Evolutionary conservation across 2,888 invertebrate species (phyloP).

Genomic region (Marronus borbonicus): DNA sequence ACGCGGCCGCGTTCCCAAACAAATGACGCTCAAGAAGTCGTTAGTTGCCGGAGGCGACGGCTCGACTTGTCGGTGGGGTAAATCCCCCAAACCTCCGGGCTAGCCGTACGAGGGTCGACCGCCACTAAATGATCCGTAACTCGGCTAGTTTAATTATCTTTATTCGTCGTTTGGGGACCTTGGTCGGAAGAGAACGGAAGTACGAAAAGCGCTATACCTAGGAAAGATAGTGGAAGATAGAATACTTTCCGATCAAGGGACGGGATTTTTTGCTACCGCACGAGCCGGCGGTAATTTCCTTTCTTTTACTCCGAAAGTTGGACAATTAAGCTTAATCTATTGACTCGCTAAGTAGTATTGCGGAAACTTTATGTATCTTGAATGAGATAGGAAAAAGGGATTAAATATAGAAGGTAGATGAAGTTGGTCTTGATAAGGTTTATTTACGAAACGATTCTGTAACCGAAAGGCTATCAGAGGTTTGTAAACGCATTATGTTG

Average conservation of each 20-base stretch:
- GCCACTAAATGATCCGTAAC: slow-evolving; percentile 49
- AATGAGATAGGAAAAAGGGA: background rate
- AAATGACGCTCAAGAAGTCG: slow-evolving; percentile 62
- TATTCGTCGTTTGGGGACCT: slow-evolving; percentile 40
- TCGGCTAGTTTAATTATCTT: slow-evolving; percentile 47
- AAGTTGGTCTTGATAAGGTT: background rate
- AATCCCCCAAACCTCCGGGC: slow-evolving; percentile 14
- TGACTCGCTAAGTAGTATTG: background rate
- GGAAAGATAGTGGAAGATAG: slow-evolving; percentile 11
- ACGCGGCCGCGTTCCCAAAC: slow-evolving; percentile 59
- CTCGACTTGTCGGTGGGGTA: slow-evolving; percentile 60
- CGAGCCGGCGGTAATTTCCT: slow-evolving; percentile 6
- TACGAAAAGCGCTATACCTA: slow-evolving; percentile 1
- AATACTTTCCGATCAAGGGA: slow-evolving; percentile 14
- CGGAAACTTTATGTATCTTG: background rate
- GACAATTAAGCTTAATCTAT: slow-evolving; percentile 9
- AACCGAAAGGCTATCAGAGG: background rate
- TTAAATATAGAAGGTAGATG: background rate
- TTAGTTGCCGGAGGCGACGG: slow-evolving; percentile 61
- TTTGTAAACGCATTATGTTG: background rate
- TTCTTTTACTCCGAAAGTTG: slow-evolving; percentile 23
- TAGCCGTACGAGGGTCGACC: slow-evolving; percentile 34
- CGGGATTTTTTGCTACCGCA: background rate
- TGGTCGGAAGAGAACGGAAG: background rate
- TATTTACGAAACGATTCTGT: background rate